phyloP scores from a whole-genome alignment of 2,797 vertebrate genomes.

The Picus viridis region DNA sequence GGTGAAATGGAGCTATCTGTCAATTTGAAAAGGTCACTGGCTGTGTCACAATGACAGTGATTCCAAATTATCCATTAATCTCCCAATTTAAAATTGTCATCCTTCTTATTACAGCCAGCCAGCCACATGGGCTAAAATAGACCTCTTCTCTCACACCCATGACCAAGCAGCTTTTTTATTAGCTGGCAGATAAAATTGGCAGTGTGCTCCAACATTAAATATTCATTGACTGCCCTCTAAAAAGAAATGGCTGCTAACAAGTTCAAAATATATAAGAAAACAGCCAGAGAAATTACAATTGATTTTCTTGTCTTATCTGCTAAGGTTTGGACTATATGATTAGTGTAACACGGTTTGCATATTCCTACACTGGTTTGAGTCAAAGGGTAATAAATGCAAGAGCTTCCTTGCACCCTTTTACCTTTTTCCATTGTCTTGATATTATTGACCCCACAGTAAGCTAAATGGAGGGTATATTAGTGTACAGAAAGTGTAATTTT shows the following conservation, averaged over 20 bases:
- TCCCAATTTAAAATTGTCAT: constrained; percentile 79
- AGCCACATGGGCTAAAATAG: constrained; percentile 36
- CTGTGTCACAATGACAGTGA: constrained; percentile 74
- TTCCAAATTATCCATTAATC: constrained; percentile 82
- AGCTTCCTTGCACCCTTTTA: background rate
- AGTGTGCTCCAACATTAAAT: constrained; percentile 49
- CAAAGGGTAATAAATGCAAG: constrained; percentile 3
- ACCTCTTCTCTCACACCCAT: constrained; percentile 40
- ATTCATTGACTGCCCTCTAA: constrained; percentile 60
- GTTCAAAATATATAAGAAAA: constrained; percentile 64
- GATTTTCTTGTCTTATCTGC: constrained; percentile 71
- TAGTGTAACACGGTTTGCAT: constrained; percentile 29
- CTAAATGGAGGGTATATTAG: background rate
- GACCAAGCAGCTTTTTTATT: constrained; percentile 69
- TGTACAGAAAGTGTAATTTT: background rate
- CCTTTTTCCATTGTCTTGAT: background rate
- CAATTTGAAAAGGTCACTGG: constrained; percentile 88
- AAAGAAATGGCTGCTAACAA: constrained; percentile 59
- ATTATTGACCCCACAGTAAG: background rate
- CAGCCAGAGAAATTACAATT: constrained; percentile 68
- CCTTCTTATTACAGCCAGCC: constrained; percentile 71
- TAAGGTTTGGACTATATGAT: constrained; percentile 38
- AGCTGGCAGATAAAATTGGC: constrained; percentile 69
- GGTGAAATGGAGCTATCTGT: constrained; percentile 83
- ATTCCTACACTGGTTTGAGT: background rate